These are phyloP conservation scores for Lycodopsis pacificus DNA, from an alignment of 2,797 vertebrate genomes.

Conservation along the genomic window DNA sequence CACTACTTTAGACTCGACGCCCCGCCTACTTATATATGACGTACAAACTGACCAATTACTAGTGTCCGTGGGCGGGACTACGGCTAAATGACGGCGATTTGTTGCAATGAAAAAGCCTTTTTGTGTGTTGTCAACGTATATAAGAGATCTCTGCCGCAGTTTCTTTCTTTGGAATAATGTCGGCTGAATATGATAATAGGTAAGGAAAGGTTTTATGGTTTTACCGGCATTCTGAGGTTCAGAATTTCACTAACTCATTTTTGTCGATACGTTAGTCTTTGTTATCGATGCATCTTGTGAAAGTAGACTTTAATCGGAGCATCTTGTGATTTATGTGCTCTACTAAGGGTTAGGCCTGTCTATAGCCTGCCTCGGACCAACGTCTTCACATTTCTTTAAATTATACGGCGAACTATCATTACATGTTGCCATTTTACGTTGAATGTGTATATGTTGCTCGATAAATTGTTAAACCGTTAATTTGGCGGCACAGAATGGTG, in stretches of 20 bases:
- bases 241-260: fast-evolving
- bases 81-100: slow-evolving; percentile 66
- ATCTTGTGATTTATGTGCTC: background rate
- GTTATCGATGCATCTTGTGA: fast-evolving
- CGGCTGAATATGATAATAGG: slow-evolving; percentile 88
- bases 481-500: fast-evolving
- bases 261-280: fast-evolving
- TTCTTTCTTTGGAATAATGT: slow-evolving; percentile 88
- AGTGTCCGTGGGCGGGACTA: slow-evolving; percentile 26
- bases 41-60: slow-evolving; percentile 52
- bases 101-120: slow-evolving; percentile 69
- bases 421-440: fast-evolving
- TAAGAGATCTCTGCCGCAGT: slow-evolving; percentile 81
- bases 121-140: slow-evolving; percentile 75
- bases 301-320: background rate
- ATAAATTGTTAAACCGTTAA: fast-evolving
- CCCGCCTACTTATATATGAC: slow-evolving; percentile 34
- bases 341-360: background rate
- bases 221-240: fast-evolving
- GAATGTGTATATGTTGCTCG: fast-evolving
- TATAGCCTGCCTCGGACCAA: background rate
- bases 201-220: slow-evolving; percentile 53
- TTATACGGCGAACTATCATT: fast-evolving
- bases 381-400: background rate
- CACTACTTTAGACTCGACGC: fast-evolving